Evolutionary conservation across 2,888 invertebrate genomes (phyloP).

Genomic region (Pseudoips prasinana): DNA sequence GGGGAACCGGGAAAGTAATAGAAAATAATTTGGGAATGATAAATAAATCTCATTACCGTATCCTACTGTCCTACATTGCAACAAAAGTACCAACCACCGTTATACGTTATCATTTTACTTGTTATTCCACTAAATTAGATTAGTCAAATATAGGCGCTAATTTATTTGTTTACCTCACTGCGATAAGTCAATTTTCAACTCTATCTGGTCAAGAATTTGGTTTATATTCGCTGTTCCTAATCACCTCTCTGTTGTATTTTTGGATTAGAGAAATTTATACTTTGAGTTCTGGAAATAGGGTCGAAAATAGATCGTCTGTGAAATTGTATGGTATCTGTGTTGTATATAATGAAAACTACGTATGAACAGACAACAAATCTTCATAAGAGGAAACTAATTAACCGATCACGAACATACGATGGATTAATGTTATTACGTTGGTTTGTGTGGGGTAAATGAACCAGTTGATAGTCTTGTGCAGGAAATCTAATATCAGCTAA

Average conservation of each 20-base stretch:
- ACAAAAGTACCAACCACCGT: slow-evolving; percentile 13
- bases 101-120: slow-evolving; percentile 24
- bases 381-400: slow-evolving; percentile 60
- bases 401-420: slow-evolving; percentile 54
- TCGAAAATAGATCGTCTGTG: slow-evolving; percentile 8
- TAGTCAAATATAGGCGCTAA: slow-evolving; percentile 29
- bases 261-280: not conserved
- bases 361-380: slow-evolving; percentile 44
- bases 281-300: slow-evolving; percentile 3
- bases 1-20: too few relatives aligned
- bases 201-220: slow-evolving; percentile 1
- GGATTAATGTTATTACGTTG: slow-evolving; percentile 54
- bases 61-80: not conserved
- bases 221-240: too few relatives aligned
- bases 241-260: not conserved
- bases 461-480: slow-evolving; percentile 1
- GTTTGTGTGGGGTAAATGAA: slow-evolving; percentile 19
- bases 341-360: slow-evolving; percentile 21
- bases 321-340: slow-evolving; percentile 8
- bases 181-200: slow-evolving; percentile 4
- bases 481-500: too few relatives aligned
- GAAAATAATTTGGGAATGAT: too few relatives aligned
- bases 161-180: slow-evolving; percentile 20
- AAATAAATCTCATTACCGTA: not conserved
- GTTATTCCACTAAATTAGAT: slow-evolving; percentile 29